phyloP scores from a whole-genome alignment of 2,797 vertebrate genomes.

The Microtus californicus region DNA sequence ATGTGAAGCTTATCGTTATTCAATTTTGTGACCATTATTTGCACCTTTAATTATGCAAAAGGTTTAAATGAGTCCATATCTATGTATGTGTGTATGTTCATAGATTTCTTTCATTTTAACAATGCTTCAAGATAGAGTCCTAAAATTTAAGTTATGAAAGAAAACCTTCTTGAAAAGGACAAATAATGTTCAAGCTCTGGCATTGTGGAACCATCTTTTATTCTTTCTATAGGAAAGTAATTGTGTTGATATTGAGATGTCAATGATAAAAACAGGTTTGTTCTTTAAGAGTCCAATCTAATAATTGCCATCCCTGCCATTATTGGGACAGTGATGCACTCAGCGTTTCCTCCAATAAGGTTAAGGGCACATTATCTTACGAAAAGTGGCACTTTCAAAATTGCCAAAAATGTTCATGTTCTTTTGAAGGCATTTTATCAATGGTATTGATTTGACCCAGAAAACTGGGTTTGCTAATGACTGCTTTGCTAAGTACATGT shows the following conservation, averaged over 20 bases:
- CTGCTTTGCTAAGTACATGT: constrained; percentile 70
- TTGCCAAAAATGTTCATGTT: constrained; percentile 68
- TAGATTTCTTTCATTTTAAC: not conserved
- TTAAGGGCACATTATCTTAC: constrained; percentile 63
- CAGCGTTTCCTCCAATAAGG: constrained; percentile 57
- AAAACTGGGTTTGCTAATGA: constrained; percentile 74
- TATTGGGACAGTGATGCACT: constrained; percentile 52
- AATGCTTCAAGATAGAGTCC: not conserved
- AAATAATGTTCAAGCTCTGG: constrained; percentile 7
- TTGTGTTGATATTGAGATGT: constrained; percentile 71
- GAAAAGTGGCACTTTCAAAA: constrained; percentile 73
- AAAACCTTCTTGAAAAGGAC: constrained; percentile 3
- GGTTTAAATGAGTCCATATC: not conserved
- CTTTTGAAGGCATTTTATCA: constrained; percentile 76
- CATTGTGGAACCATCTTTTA: not conserved
- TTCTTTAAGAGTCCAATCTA: constrained; percentile 66
- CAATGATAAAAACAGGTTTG: constrained; percentile 64
- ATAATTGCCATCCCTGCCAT: constrained; percentile 65
- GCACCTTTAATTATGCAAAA: not conserved
- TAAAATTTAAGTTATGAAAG: constrained; percentile 36
- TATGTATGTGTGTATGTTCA: not conserved
- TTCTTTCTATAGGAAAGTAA: constrained; percentile 65
- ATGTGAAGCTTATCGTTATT: not conserved
- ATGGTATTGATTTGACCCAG: constrained; percentile 76
- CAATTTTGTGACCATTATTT: not conserved